Conservation (phyloP, 2,888 invertebrate genomes). For the Diplolepis rosae region DNA sequence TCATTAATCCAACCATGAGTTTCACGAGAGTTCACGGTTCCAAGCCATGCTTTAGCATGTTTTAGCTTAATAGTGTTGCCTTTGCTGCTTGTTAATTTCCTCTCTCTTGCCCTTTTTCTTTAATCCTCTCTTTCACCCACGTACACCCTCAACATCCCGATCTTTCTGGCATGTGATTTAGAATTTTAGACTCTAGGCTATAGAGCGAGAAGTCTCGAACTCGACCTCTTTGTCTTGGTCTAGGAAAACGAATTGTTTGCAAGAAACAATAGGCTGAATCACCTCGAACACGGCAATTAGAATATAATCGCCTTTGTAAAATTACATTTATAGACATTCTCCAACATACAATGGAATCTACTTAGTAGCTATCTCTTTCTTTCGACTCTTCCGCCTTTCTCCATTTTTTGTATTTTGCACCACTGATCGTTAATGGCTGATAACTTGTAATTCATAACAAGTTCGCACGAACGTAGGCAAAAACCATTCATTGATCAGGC, state of each 20-base stretch:
- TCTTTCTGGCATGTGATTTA: not conserved
- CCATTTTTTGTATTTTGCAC: not conserved
- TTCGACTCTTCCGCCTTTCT: slow-evolving; percentile 15
- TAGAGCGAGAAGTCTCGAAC: too few relatives aligned
- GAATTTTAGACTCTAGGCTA: too few relatives aligned
- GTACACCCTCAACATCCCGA: slow-evolving; percentile 28
- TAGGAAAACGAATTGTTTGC: slow-evolving; percentile 30
- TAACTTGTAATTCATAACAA: slow-evolving; percentile 26
- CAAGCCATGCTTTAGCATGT: not conserved
- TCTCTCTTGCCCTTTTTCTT: slow-evolving; percentile 29
- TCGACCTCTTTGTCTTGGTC: slow-evolving; percentile 32
- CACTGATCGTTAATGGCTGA: not conserved
- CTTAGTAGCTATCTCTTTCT: not conserved
- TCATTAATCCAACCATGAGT: slow-evolving; percentile 13
- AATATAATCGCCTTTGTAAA: slow-evolving; percentile 32
- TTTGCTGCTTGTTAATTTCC: slow-evolving; percentile 3
- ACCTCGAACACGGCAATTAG: slow-evolving; percentile 43
- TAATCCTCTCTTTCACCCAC: slow-evolving; percentile 34
- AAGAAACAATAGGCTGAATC: slow-evolving; percentile 41
- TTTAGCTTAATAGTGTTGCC: slow-evolving; percentile 16
- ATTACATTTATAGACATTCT: not conserved
- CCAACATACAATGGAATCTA: not conserved
- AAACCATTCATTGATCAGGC: slow-evolving; percentile 14
- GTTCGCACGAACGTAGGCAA: slow-evolving; percentile 8
- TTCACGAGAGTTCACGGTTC: not conserved